These are phyloP conservation scores for Papilio protenor DNA, from an alignment of 2,888 invertebrate species.

Conservation along the genomic window DNA sequence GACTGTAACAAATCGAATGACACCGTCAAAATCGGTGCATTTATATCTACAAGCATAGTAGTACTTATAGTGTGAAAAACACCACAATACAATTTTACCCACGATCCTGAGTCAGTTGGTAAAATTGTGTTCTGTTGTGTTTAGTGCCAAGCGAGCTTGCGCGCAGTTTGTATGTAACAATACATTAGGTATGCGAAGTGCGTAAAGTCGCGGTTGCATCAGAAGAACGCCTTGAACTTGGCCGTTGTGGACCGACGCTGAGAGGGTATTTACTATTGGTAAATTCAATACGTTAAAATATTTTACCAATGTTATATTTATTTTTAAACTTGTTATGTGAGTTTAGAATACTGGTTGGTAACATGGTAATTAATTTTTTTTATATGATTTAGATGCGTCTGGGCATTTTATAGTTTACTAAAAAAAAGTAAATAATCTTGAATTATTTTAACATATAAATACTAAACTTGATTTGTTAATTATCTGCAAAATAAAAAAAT, in stretches of 20 bases:
- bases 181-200: slow-evolving; percentile 1
- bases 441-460: too few species aligned
- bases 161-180: background rate
- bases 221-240: slow-evolving; percentile 13
- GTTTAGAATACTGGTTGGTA: background rate
- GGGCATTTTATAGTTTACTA: too few species aligned
- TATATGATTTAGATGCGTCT: background rate
- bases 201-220: slow-evolving; percentile 7
- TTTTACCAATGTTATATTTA: background rate
- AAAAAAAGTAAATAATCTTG: too few species aligned
- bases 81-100: too few species aligned
- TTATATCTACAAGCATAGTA: too few species aligned
- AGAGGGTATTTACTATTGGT: background rate
- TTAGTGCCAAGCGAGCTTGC: background rate
- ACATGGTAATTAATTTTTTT: background rate
- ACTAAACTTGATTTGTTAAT: too few species aligned
- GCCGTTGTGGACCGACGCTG: background rate
- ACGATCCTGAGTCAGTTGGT: too few species aligned
- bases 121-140: too few species aligned
- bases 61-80: too few species aligned
- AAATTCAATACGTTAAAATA: background rate
- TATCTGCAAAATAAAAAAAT: too few species aligned
- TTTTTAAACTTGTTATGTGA: background rate
- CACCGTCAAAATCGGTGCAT: background rate
- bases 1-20: background rate